Percentiles rank a stretch among this genome's conserved stretches.
phyloP scores from a whole-genome alignment of 2,113 vertebrate genomes.

The Corvus moneduloides region DNA sequence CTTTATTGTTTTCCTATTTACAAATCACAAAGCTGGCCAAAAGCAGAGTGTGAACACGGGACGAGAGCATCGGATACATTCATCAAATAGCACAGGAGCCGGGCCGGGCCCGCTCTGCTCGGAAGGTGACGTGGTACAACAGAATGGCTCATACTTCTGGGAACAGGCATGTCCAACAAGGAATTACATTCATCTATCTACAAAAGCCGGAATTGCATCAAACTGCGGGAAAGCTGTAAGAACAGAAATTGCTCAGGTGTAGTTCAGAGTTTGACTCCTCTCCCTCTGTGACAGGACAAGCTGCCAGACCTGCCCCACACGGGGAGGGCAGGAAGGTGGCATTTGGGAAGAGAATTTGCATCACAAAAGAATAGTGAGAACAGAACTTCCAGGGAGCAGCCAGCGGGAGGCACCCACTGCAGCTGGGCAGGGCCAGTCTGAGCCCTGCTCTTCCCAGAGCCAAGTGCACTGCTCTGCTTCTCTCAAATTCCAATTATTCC shows the following conservation, averaged over 20 bases:
- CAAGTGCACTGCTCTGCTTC: background rate
- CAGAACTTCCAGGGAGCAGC: background rate
- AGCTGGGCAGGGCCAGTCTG: background rate
- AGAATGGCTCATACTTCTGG: background rate
- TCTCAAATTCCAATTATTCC: background rate
- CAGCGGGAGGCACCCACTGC: background rate
- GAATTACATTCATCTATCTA: conserved; percentile 55
- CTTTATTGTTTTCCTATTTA: conserved; percentile 74
- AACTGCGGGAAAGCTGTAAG: background rate
- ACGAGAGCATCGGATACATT: conserved; percentile 58
- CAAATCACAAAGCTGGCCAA: conserved; percentile 59
- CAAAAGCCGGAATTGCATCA: conserved; percentile 42
- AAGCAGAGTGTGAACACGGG: conserved; percentile 62
- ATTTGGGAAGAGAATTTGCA: background rate
- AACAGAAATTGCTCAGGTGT: background rate
- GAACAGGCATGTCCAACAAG: conserved; percentile 16
- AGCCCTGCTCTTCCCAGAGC: background rate
- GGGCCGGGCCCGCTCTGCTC: background rate
- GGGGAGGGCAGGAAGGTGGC: background rate
- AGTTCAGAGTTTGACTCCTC: background rate
- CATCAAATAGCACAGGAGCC: conserved; percentile 10
- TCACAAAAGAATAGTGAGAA: background rate
- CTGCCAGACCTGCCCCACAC: background rate
- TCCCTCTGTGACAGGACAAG: background rate
- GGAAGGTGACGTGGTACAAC: conserved; percentile 17